phyloP scores from a whole-genome alignment of 2,888 invertebrate genomes.

The Dolichopus griseipennis region DNA sequence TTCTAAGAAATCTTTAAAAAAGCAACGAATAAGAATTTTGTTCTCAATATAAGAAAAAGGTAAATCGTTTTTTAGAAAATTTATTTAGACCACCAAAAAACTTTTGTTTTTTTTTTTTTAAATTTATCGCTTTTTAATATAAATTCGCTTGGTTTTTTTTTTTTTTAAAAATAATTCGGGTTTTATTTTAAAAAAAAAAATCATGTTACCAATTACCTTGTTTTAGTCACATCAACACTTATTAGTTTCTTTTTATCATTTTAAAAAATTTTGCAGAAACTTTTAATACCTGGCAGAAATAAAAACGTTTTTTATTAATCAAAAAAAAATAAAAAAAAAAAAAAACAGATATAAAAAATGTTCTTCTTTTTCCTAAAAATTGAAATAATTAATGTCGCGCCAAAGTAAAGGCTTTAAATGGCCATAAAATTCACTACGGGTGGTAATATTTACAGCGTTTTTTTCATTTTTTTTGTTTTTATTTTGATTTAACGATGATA shows the following conservation, averaged over 20 bases:
- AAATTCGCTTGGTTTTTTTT: too few relatives aligned
- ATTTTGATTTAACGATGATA: not conserved
- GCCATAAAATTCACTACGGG: not conserved
- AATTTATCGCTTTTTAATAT: not conserved
- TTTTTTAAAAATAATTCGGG: too few relatives aligned
- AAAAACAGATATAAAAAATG: not conserved
- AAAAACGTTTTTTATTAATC: not conserved
- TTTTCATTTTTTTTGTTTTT: not conserved
- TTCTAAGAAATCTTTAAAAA: too few relatives aligned
- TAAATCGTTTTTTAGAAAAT: not conserved
- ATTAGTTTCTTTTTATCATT: not conserved
- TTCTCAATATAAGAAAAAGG: too few relatives aligned
- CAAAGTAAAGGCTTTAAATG: slow-evolving; percentile 1
- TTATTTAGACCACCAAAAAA: not conserved
- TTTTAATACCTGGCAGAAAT: not conserved
- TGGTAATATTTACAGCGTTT: not conserved
- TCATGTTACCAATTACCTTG: not conserved
- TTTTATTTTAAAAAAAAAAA: not conserved
- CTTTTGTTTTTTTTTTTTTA: too few relatives aligned
- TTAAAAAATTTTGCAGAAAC: not conserved
- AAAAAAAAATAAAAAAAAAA: too few relatives aligned
- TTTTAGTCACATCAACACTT: slow-evolving; percentile 1
- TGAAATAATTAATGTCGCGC: slow-evolving; percentile 4
- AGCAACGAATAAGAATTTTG: too few relatives aligned
- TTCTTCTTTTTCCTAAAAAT: not conserved